Percentiles rank a stretch among this genome's conserved stretches.
These are phyloP conservation scores for Heliothis subflexa DNA, from an alignment of 1,140 invertebrate genomes.

Conservation along the genomic window DNA sequence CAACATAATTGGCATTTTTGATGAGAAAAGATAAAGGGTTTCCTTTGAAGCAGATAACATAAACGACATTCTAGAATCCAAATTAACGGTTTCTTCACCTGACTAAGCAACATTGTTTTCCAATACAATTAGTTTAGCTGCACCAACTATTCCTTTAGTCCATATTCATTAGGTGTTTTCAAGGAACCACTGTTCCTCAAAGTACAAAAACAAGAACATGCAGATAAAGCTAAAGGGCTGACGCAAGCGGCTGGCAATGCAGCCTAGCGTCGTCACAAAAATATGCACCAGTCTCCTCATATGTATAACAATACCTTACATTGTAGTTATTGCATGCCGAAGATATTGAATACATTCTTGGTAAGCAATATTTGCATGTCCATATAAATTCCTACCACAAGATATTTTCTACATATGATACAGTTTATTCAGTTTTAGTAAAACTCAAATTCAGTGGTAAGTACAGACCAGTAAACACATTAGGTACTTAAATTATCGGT, in stretches of 20 bases:
- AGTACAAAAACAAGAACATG: not conserved
- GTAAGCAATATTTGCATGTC: not conserved
- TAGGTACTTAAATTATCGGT: too few relatives aligned
- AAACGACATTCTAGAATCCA: too few relatives aligned
- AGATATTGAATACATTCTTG: not conserved
- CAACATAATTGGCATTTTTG: too few relatives aligned
- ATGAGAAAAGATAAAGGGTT: too few relatives aligned
- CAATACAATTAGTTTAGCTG: not conserved
- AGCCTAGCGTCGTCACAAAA: slow-evolving; percentile 24
- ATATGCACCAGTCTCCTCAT: not conserved
- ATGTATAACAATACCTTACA: not conserved
- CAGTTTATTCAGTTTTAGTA: too few relatives aligned
- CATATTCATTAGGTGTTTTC: not conserved
- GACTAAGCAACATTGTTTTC: too few relatives aligned
- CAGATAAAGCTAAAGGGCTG: slow-evolving; percentile 11
- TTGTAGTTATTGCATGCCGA: not conserved
- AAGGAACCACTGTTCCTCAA: not conserved
- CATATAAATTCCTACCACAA: not conserved
- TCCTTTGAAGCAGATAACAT: too few relatives aligned
- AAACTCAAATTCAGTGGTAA: too few relatives aligned
- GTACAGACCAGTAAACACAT: too few relatives aligned
- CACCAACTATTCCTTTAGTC: not conserved
- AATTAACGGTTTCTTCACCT: too few relatives aligned
- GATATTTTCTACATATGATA: too few relatives aligned
- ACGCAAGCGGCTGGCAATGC: slow-evolving; percentile 36